phyloP scores from a whole-genome alignment of 2,797 vertebrate genomes.

The Hippopotamyrus pictus region DNA sequence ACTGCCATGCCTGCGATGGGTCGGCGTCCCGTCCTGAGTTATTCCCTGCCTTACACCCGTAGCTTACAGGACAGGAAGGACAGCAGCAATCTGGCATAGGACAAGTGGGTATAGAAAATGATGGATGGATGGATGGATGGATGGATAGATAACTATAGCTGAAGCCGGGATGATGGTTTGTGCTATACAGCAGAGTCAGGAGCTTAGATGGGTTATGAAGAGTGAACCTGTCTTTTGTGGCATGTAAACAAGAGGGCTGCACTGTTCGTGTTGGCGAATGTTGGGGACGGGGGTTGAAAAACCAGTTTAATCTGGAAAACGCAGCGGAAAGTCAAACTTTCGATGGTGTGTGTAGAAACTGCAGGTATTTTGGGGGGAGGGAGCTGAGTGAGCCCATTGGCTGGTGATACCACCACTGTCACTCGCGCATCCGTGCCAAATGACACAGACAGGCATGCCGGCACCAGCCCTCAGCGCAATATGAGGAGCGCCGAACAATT shows the following conservation, averaged over 20 bases:
- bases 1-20: not conserved
- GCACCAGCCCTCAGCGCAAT: constrained; percentile 40
- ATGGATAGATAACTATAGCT: not conserved
- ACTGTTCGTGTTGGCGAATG: not conserved
- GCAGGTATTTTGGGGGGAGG: not conserved
- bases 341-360: not conserved
- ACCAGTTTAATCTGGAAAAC: not conserved
- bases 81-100: not conserved
- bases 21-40: not conserved
- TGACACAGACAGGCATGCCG: not conserved
- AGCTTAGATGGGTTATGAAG: not conserved
- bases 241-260: not conserved
- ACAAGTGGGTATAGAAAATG: not conserved
- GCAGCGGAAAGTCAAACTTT: not conserved
- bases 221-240: not conserved
- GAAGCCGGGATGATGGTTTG: not conserved
- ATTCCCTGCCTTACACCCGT: not conserved
- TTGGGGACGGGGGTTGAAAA: not conserved
- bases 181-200: not conserved
- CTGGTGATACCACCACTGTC: not conserved
- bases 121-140: not conserved
- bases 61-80: not conserved
- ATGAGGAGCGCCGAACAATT: constrained; percentile 61
- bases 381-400: not conserved
- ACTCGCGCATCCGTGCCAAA: not conserved